A percentile compares a stretch with the other conserved stretches of the same genome.
These are phyloP conservation scores for Premnoplex brunnescens DNA, from an alignment of 2,797 vertebrate species.

Conservation along the genomic window DNA sequence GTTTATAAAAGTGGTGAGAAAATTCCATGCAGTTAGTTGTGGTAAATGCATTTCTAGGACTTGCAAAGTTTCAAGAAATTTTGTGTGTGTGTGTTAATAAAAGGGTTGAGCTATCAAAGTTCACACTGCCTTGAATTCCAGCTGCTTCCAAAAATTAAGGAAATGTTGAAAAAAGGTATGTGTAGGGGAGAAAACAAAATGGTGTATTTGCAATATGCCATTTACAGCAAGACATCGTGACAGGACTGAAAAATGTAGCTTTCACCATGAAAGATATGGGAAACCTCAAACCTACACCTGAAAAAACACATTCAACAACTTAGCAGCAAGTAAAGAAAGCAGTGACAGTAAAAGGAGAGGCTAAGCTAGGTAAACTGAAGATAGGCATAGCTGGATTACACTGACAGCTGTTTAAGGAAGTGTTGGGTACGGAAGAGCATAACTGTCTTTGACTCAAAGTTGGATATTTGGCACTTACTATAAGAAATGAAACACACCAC, in stretches of 20 bases:
- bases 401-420: background rate
- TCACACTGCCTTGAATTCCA: background rate
- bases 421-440: background rate
- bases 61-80: background rate
- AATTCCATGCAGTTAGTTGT: background rate
- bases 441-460: background rate
- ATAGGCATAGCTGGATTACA: background rate
- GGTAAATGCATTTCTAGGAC: background rate
- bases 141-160: background rate
- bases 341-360: background rate
- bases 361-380: background rate
- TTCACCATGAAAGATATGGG: background rate
- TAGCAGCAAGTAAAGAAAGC: background rate
- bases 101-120: background rate
- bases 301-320: background rate
- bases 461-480: background rate
- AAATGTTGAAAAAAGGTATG: background rate
- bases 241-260: background rate
- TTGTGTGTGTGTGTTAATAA: background rate
- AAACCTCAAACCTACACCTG: background rate
- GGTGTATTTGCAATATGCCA: background rate
- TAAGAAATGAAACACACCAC: background rate
- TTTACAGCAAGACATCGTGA: background rate
- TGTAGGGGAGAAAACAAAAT: background rate
- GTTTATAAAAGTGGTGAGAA: background rate